Evolutionary conservation across 2,113 vertebrate genomes (phyloP), one percentile per base, ranked within the genome.

Genomic region (Dicerorhinus sumatrensis): DNA sequence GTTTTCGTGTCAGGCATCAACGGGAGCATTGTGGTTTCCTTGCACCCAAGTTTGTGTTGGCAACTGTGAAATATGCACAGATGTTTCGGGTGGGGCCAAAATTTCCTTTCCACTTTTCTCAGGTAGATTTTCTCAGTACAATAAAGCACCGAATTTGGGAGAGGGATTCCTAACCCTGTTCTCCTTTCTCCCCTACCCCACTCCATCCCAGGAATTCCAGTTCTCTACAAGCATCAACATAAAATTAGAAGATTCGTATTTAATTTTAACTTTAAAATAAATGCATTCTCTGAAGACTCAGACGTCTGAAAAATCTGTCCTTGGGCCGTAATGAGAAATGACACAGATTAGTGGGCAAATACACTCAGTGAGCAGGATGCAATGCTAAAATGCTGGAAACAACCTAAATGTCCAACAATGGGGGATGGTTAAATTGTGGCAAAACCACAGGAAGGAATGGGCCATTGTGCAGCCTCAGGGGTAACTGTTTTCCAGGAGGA

Each of bases 401-500:
- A 56, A 54, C 33, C 69, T 18, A 9, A 31, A 13, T 42, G 62
- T 63, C 70, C 51, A 29, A 2, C 4, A 0, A 0, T 6, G 80
- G 80, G 46, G 63, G 81, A 6, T 14, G 85, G 81, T 17, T 13
- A 33, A 36, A 1, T 6, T 1, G 0, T 0, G 79, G 63, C 80
- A 36, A 70, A 89, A 4, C 75, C 46, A 0, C 58, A 8, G 46
- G 48, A 56, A 16, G 46, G 63, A 60, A 4, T 0, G 4, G 20
- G 42, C 20, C 20, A 0, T 87, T 65, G 90, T 5, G 46, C 63
- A 62, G 56, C 23, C 42, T 1, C 63, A 67, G 87, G 27, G 62
- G 69, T 3, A 3, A 46, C 13, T 94, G 65, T 97, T 70, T 94
- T 94, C 81, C 92, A 76, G 60, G 46, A 56, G 94, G 92, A 89